Conservation (phyloP, 2,888 invertebrate genomes). For the Lithophane socia region DNA sequence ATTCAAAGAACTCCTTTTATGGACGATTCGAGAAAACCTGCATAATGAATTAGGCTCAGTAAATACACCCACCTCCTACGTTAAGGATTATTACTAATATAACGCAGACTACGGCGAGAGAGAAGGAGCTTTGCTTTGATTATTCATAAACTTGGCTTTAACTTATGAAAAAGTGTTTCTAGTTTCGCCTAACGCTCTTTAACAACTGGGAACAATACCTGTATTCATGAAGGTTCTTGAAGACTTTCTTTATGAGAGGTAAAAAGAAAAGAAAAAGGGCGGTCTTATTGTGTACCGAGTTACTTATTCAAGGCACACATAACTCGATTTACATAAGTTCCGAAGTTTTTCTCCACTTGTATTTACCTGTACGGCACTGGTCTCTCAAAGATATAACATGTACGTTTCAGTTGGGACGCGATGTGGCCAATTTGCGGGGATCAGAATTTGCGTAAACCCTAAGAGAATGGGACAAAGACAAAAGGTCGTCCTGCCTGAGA, state of each 20-base stretch:
- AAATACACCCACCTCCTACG: constrained; percentile 61
- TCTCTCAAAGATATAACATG: constrained; percentile 75
- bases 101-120: constrained; percentile 48
- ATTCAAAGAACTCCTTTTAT: constrained; percentile 84
- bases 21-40: constrained; percentile 80
- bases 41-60: constrained; percentile 79
- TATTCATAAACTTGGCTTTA: constrained; percentile 62
- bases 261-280: constrained; percentile 68
- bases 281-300: constrained; percentile 72
- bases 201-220: constrained; percentile 62
- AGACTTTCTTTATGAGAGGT: constrained; percentile 67
- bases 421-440: constrained; percentile 83
- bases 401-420: constrained; percentile 70
- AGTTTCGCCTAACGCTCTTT: constrained; percentile 64
- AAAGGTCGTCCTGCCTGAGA: constrained; percentile 84
- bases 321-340: constrained; percentile 81
- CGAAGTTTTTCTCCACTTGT: constrained; percentile 76
- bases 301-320: constrained; percentile 80
- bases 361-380: constrained; percentile 76
- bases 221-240: constrained; percentile 72
- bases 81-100: constrained; percentile 45
- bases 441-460: constrained; percentile 86
- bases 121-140: constrained; percentile 60
- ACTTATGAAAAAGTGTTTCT: constrained; percentile 64
- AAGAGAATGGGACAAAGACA: constrained; percentile 83